Evolutionary conservation across 2,888 invertebrate genomes (phyloP), one percentile per base, ranked within the genome.

Genomic region (Galerucella pusilla): DNA sequence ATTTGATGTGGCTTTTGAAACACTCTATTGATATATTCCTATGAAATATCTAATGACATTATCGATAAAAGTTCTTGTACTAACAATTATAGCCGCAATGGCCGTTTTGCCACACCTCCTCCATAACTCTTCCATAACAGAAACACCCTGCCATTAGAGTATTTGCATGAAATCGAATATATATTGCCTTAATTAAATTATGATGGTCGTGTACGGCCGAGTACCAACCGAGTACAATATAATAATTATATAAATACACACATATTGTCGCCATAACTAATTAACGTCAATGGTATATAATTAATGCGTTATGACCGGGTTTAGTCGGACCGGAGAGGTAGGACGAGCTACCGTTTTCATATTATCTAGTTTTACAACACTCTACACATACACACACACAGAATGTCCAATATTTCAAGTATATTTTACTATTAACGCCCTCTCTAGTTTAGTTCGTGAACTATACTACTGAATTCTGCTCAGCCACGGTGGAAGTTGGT

Each of bases 181-280:
- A 81, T 83, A 81, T 80, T 78, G 80, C 80, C 81, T 85, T 85
- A 86, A 86, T 86, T 85, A 85, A 85, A 85, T 85, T 85, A 85
- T 81, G 83, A 82, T 82, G 83, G 81, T 80, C 52, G 16, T 81
- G 79, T 82, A 80, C 77, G 7, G 35, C 9, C 35, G 35, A 42
- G 35, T 64, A 64, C 64, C 45, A 11, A 54, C 81, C 80, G 82
- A 83, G 83, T 83, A 85, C 84, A 85, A 86, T 85, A 85, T 86
- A 85, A 86, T 86, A 86, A 86, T 86, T 85, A 86, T 85, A 86
- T 86, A 85, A 86, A 86, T 85, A 85, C 85, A 84, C 83, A 85
- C 84, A 84, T 84, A 85, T 84, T 84, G 85, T 85, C 85, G 85
- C 84, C 84, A 84, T 84, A 82, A 83, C 85, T 86, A 86, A 86